Conservation (phyloP, 2,797 vertebrate species). For the Serranus cabrilla region DNA sequence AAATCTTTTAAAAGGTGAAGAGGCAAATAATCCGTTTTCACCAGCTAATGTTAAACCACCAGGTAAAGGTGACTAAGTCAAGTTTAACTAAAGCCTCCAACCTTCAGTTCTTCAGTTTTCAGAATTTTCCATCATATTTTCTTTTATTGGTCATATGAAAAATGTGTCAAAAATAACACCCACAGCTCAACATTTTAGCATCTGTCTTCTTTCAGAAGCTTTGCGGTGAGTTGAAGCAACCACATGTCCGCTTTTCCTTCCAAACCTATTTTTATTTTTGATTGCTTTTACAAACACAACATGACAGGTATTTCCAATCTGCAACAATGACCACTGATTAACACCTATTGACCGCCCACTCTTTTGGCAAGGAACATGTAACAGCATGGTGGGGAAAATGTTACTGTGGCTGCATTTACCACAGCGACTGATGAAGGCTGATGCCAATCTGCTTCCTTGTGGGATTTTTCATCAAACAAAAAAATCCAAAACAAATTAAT, state of each 20-base stretch:
- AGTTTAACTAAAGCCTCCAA: background rate
- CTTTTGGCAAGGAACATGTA: constrained; percentile 40
- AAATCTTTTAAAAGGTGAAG: constrained; percentile 17
- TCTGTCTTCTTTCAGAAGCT: constrained; percentile 22
- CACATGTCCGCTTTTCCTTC: constrained; percentile 37
- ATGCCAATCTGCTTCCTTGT: constrained; percentile 15
- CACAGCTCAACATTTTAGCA: constrained; percentile 29
- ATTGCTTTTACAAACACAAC: constrained; percentile 26
- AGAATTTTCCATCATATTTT: background rate
- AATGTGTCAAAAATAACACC: constrained; percentile 6
- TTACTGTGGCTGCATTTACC: constrained; percentile 28
- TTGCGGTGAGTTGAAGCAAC: constrained; percentile 16
- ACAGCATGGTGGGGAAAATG: constrained; percentile 21
- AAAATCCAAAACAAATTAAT: background rate
- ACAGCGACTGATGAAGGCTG: constrained; percentile 7
- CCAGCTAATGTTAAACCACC: background rate
- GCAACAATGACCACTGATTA: constrained; percentile 48
- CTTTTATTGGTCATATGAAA: background rate
- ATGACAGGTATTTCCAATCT: constrained; percentile 49
- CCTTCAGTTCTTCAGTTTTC: background rate
- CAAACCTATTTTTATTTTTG: constrained; percentile 37
- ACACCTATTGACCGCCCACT: constrained; percentile 54
- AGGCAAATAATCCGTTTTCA: constrained; percentile 1
- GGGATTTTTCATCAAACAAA: background rate
- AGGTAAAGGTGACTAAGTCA: constrained; percentile 2